These are phyloP conservation scores for Ectobius pallidus DNA, from an alignment of 2,888 invertebrate species.

Conservation along the genomic window DNA sequence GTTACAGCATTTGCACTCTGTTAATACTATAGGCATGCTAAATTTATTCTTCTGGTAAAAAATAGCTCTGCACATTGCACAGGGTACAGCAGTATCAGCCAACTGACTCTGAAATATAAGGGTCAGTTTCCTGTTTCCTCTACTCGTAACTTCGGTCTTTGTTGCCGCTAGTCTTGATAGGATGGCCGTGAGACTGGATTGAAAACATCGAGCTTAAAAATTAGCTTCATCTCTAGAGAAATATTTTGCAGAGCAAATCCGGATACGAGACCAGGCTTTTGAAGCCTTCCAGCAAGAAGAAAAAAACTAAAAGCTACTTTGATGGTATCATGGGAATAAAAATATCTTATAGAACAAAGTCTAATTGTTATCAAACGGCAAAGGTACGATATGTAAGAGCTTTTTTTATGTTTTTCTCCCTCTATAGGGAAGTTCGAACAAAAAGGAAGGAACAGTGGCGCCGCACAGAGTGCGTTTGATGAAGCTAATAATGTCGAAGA, in stretches of 20 bases:
- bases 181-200: conserved; percentile 1
- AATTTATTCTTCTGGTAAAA: too few relatives aligned
- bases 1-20: too few relatives aligned
- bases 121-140: conserved; percentile 18
- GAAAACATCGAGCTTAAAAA: conserved; percentile 8
- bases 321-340: conserved; percentile 19
- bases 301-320: conserved; percentile 17
- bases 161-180: conserved; percentile 8
- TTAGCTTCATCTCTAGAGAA: conserved; percentile 9
- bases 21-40: too few relatives aligned
- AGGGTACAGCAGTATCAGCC: not conserved
- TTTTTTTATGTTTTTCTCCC: not conserved
- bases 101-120: conserved; percentile 11
- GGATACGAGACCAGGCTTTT: not conserved
- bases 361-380: conserved; percentile 1
- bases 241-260: not conserved
- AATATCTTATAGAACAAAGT: conserved; percentile 23
- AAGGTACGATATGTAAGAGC: not conserved
- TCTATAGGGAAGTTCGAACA: not conserved
- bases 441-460: conserved; percentile 22
- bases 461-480: conserved; percentile 18
- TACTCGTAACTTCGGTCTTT: not conserved
- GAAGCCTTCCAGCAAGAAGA: not conserved
- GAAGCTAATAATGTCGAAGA: conserved; percentile 14
- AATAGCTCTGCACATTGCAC: too few relatives aligned